A percentile compares a stretch with the other conserved stretches of the same genome.
These are phyloP conservation scores for Ataeniobius toweri DNA, from an alignment of 2,797 vertebrate species.

Conservation along the genomic window DNA sequence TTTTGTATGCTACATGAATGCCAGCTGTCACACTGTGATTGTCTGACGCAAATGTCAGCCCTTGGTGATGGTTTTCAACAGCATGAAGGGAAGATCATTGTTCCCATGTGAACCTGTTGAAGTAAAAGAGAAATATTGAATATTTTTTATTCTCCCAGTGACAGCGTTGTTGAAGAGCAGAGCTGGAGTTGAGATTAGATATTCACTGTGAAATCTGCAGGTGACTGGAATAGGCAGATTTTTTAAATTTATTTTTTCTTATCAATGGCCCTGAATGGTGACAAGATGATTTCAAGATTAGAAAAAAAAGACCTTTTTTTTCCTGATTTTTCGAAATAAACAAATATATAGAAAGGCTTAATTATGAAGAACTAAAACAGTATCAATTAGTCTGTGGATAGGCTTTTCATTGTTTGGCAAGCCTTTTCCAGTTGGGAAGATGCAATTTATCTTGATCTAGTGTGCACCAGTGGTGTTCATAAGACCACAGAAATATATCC, in stretches of 20 bases:
- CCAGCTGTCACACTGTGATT: slow-evolving; percentile 54
- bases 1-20: slow-evolving; percentile 44
- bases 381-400: background rate
- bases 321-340: background rate
- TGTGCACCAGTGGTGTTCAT: no score
- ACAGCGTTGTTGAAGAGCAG: slow-evolving; percentile 37
- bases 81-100: slow-evolving; percentile 42
- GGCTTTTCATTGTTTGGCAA: background rate
- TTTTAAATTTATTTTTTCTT: no score
- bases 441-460: no score
- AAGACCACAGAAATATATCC: no score
- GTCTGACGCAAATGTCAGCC: slow-evolving; percentile 52
- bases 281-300: background rate
- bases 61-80: slow-evolving; percentile 40
- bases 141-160: slow-evolving; percentile 14
- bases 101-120: slow-evolving; percentile 44
- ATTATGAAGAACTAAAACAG: background rate
- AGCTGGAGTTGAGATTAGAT: slow-evolving; percentile 4
- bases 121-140: slow-evolving; percentile 34
- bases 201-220: background rate
- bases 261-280: background rate
- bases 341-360: background rate
- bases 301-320: background rate
- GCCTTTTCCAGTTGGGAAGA: background rate
- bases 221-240: background rate